These are phyloP conservation scores for Periplaneta americana DNA, from an alignment of 1,140 invertebrate species.

Conservation along the genomic window DNA sequence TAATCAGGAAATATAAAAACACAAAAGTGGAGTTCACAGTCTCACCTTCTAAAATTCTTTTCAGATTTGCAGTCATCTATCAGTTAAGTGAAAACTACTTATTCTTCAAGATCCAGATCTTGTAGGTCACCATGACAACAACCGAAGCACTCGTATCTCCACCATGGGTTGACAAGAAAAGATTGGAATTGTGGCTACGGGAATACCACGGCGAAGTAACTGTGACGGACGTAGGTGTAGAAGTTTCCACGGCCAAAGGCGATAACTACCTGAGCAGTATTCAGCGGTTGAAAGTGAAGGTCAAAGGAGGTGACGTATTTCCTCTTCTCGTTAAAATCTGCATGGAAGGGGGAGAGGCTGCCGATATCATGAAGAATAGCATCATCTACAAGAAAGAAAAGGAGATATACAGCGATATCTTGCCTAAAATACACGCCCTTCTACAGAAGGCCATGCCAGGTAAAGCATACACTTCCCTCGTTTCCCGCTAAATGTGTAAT, in stretches of 20 bases:
- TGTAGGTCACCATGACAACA: too few species aligned
- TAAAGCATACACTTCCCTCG: too few species aligned
- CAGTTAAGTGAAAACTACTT: too few species aligned
- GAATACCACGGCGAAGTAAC: background rate
- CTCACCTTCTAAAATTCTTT: too few species aligned
- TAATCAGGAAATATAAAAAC: too few species aligned
- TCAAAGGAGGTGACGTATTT: background rate
- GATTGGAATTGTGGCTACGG: background rate
- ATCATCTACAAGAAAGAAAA: background rate
- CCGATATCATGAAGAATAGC: background rate
- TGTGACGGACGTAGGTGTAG: background rate
- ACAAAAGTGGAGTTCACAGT: too few species aligned
- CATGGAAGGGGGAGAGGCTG: background rate
- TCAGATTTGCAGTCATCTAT: too few species aligned
- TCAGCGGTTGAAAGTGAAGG: background rate
- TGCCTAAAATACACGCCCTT: background rate
- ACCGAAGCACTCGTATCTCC: background rate
- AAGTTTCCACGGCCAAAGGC: background rate
- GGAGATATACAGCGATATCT: background rate
- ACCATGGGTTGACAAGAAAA: background rate
- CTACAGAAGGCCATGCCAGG: background rate
- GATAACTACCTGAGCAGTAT: background rate
- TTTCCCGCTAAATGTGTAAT: too few species aligned
- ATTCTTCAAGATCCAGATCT: too few species aligned
- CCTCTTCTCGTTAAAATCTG: background rate